These are phyloP conservation scores for Tortrix viridana DNA, from an alignment of 2,888 invertebrate species.

Conservation along the genomic window DNA sequence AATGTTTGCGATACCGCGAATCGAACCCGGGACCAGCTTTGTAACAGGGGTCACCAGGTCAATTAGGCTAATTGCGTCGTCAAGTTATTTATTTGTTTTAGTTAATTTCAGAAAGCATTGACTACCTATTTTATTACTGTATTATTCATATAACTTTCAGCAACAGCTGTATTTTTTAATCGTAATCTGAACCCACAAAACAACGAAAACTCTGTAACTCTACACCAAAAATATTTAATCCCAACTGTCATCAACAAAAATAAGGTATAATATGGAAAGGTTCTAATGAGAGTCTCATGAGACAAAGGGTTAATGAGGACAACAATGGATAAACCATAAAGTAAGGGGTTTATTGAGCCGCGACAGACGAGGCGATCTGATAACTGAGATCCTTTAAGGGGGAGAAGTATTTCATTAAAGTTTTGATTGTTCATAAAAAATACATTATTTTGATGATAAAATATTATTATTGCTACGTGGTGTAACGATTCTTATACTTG, in stretches of 20 bases:
- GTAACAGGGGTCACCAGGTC: too few relatives aligned
- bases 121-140: too few relatives aligned
- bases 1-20: too few relatives aligned
- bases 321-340: conserved; percentile 79
- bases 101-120: too few relatives aligned
- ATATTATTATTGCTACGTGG: too few relatives aligned
- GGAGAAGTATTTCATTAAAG: conserved; percentile 41
- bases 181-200: conserved; percentile 31
- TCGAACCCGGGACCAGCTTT: too few relatives aligned
- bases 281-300: conserved; percentile 83
- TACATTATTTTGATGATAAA: too few relatives aligned
- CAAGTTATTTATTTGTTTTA: too few relatives aligned
- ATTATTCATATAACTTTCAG: too few relatives aligned
- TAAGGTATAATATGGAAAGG: conserved; percentile 75
- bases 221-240: conserved; percentile 54
- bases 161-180: not conserved
- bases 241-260: conserved; percentile 74
- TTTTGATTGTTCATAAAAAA: too few relatives aligned
- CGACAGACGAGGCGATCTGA: conserved; percentile 74
- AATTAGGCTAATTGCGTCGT: too few relatives aligned
- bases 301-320: conserved; percentile 82
- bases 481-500: too few relatives aligned
- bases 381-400: conserved; percentile 74
- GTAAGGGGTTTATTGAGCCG: conserved; percentile 79
- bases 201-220: conserved; percentile 16